Evolutionary conservation across 2,113 vertebrate genomes (phyloP).

Genomic region (Ciconia stormi): DNA sequence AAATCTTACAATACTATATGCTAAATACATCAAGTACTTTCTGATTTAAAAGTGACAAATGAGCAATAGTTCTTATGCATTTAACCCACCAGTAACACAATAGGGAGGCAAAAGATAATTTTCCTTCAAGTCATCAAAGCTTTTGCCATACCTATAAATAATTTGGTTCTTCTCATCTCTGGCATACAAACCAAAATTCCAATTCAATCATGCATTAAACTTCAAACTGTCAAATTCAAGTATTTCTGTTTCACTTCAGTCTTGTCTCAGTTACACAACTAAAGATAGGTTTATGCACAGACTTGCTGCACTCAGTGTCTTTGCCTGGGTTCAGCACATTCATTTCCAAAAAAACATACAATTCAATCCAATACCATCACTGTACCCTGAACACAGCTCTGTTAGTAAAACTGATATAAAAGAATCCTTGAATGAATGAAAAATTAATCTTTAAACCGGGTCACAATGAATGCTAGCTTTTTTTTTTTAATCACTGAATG

Average conservation of each 20-base stretch:
- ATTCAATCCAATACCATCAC: not conserved
- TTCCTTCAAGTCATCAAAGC: not conserved
- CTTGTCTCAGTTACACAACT: conserved; percentile 20
- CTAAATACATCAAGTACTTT: not conserved
- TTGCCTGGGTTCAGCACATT: not conserved
- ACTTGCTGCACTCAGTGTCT: not conserved
- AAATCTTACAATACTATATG: not conserved
- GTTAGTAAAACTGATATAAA: not conserved
- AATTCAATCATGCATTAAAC: conserved; percentile 45
- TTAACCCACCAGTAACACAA: not conserved
- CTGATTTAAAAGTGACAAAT: not conserved
- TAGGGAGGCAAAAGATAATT: not conserved
- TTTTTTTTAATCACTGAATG: not conserved
- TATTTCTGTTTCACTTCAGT: conserved; percentile 51
- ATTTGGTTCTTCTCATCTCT: not conserved
- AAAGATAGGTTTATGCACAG: not conserved
- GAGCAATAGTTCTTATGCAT: not conserved
- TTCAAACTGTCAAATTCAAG: conserved; percentile 25
- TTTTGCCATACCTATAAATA: conserved; percentile 24
- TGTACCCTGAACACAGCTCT: not conserved
- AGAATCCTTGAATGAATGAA: not conserved
- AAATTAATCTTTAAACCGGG: not conserved
- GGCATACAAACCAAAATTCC: conserved; percentile 29
- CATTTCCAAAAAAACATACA: not conserved
- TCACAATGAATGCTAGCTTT: not conserved